phyloP scores from a whole-genome alignment of 2,113 vertebrate species.

The Microcebus griseorufus region DNA sequence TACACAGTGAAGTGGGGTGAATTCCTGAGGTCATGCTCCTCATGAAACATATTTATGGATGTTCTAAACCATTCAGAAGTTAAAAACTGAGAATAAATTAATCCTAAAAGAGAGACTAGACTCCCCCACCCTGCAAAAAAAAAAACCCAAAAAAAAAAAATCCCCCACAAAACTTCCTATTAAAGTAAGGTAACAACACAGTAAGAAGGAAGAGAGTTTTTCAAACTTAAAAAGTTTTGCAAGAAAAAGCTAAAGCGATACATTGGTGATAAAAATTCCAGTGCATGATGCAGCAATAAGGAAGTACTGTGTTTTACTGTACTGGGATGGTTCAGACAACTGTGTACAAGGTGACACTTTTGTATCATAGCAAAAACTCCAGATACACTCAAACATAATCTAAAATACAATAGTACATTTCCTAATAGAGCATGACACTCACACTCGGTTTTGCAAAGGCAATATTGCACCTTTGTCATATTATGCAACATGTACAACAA shows the following conservation, averaged over 20 bases:
- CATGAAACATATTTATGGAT: neutral
- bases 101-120: neutral
- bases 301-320: neutral
- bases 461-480: neutral
- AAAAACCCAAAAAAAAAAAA: no score
- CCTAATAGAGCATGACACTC: fast-evolving
- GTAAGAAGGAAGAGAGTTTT: neutral
- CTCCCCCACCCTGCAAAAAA: no score
- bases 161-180: fast-evolving
- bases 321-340: neutral
- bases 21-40: neutral
- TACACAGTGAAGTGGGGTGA: fast-evolving
- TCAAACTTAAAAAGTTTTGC: neutral
- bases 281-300: fast-evolving
- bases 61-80: no score
- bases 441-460: neutral
- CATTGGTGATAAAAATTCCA: neutral
- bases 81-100: neutral
- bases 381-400: neutral
- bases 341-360: neutral
- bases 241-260: neutral
- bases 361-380: fast-evolving
- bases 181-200: neutral
- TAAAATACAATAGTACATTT: neutral
- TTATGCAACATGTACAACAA: fast-evolving